Evolutionary conservation across 2,888 invertebrate genomes (phyloP).

Genomic region (Caenorhabditis virilis): DNA sequence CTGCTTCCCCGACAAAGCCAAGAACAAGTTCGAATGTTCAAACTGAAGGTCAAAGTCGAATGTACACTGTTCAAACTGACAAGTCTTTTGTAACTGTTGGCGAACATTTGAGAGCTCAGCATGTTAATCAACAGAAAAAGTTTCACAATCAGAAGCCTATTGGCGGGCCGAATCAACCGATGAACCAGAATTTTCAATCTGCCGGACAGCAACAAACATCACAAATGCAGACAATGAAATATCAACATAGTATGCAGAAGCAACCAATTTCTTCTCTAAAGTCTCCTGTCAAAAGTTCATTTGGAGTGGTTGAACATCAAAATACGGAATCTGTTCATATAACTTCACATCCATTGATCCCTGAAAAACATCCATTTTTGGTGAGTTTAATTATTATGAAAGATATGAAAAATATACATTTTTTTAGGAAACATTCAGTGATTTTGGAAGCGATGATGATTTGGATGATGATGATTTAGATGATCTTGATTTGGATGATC

Average conservation of each 20-base stretch:
- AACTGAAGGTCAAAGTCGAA: too few species aligned
- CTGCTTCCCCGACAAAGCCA: neutral
- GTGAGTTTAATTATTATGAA: too few species aligned
- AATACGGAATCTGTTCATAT: conserved; percentile 23
- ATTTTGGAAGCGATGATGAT: conserved; percentile 9
- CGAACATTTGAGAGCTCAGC: conserved; percentile 47
- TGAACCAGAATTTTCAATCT: neutral
- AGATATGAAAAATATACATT: too few species aligned
- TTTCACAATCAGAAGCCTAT: conserved; percentile 6
- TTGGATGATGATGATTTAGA: conserved; percentile 9
- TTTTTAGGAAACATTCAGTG: conserved; percentile 3
- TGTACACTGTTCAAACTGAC: neutral
- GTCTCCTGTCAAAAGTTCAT: too few species aligned
- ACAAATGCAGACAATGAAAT: neutral
- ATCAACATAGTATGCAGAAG: neutral
- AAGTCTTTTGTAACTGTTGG: conserved; percentile 41
- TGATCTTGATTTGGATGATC: conserved; percentile 5
- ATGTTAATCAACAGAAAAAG: conserved; percentile 16
- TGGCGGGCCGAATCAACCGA: conserved; percentile 3
- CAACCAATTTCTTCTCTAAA: conserved; percentile 1
- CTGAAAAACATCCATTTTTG: neutral
- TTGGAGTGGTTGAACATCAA: conserved; percentile 25
- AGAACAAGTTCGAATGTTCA: neutral
- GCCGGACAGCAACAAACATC: neutral
- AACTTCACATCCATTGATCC: conserved; percentile 18